Evolutionary conservation across 2,113 vertebrate species (phyloP), one percentile per base, ranked within the genome.

Genomic region (Callospermophilus lateralis): DNA sequence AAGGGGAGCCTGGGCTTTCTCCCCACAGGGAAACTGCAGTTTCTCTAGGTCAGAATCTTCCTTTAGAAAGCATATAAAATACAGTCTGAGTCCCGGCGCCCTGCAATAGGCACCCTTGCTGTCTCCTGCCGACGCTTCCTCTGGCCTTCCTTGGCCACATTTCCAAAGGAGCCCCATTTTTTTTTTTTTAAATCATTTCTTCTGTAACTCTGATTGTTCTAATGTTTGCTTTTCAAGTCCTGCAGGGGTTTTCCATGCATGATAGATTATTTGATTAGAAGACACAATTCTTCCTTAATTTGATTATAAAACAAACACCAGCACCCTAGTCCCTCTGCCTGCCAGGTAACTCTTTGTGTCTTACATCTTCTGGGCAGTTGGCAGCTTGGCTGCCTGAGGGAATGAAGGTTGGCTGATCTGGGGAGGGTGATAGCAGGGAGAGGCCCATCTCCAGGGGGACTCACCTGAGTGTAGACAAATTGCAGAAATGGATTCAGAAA

Each of bases 401-500:
- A 72, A 24, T 4, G 51, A n/a, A 58, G 53, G 17, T 11, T 30
- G 72, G 74, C 89, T 55, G 73, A 34, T 15, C 1, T 7, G 30
- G 48, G 34, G 22, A 12, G 63, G 45, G 28, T 32, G 12, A 24
- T 28, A 30, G 68, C 1, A 3, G 28, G 45, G 28, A 12, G 32
- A 51, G 3, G 58, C 32, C 20, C 7, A 0, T 72, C 34, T 93
- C 76, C 51, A 45, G 58, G 39, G 34, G 73, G 30, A 37, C 32
- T 94, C 77, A 94, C 74, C 76, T 78, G 80, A 92, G 68, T 74
- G 26, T 34, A 78, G 53, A 92, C 58, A 68, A 87, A 89, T n/a
- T 92, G 55, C 88, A 97, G 91, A 89, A 80, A 53, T 32, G 8
- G 39, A 78, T 94, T 92, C 76, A 77, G 91, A 97, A 84, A 73